Evolutionary conservation across 1,140 invertebrate genomes (phyloP), one percentile per base, ranked within the genome.

Genomic region (Hyphantria cunea): DNA sequence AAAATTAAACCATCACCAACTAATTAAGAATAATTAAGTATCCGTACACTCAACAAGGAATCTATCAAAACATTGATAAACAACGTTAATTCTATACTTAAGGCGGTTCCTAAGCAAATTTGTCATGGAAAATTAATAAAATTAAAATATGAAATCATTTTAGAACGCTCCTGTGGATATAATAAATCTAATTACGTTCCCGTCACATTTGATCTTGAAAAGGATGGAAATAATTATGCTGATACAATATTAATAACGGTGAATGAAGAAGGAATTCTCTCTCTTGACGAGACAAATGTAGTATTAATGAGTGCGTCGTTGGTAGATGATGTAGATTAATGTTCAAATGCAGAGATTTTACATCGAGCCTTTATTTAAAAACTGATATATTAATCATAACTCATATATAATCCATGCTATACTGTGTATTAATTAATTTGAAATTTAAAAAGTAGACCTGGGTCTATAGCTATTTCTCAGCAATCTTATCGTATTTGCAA

Each of bases 171-270:
- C 55, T 64, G 41, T 53, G 39, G 17, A 25, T 33, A 52, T 68
- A 65, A 68, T 72, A 60, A 64, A 73, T 66, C 58, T 70, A 70
- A 73, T 76, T 72, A 75, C 33, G 34, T 45, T 61, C 58, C 55
- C 65, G 67, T 66, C 70, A 70, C 59, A 64, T 58, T 61, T 60
- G 66, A 76, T 74, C 62, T 62, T 63, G 66, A 63, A 68, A 71
- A 77, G 70, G 58, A 78, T 75, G 67, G 65, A 74, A 84, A 82
- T 82, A 78, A 82, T 84, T 77, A 76, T 60, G 62, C 70, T 81
- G 72, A 84, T 85, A 81, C 68, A 81, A 79, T 81, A 84, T 85
- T 85, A 84, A 85, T 85, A 87, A 82, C 68, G 67, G 64, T 69
- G 74, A 74, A 80, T 70, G 72, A 82, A 70, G 74, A 76, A 84